Evolutionary conservation across 2,888 invertebrate genomes (phyloP).

Genomic region (Troilus luridus): DNA sequence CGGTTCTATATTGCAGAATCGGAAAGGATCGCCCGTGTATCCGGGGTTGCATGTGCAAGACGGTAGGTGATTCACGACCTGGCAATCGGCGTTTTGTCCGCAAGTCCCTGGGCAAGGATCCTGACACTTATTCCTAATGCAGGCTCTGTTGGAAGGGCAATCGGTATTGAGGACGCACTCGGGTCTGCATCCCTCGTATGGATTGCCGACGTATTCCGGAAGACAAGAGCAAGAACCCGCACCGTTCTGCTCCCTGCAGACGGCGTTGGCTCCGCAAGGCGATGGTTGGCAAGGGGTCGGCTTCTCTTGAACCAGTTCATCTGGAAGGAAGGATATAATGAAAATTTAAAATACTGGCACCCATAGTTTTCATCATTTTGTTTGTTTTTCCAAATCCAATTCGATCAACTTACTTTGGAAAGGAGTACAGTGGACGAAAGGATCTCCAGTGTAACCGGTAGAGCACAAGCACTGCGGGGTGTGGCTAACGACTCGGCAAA

Average conservation of each 20-base stretch:
- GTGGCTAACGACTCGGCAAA: slow-evolving; percentile 83
- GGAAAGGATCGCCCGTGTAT: slow-evolving; percentile 82
- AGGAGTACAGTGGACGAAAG: slow-evolving; percentile 75
- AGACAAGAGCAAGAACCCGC: slow-evolving; percentile 84
- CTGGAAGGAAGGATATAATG: slow-evolving; percentile 65
- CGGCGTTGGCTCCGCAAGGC: slow-evolving; percentile 83
- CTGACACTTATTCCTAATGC: slow-evolving; percentile 82
- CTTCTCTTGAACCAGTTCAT: slow-evolving; percentile 63
- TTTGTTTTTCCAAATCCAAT: background rate
- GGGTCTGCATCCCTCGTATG: slow-evolving; percentile 81
- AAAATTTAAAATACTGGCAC: background rate
- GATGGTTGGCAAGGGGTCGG: slow-evolving; percentile 78
- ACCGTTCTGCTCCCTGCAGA: slow-evolving; percentile 79
- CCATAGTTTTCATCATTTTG: background rate
- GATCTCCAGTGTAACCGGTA: slow-evolving; percentile 77
- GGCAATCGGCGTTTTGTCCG: slow-evolving; percentile 81
- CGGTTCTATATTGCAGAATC: slow-evolving; percentile 70
- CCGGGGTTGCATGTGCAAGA: slow-evolving; percentile 79
- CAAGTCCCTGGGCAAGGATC: slow-evolving; percentile 85
- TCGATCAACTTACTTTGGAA: slow-evolving; percentile 67
- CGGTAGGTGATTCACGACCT: slow-evolving; percentile 82
- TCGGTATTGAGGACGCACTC: slow-evolving; percentile 85
- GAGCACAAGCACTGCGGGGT: slow-evolving; percentile 78
- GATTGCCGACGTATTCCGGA: slow-evolving; percentile 80
- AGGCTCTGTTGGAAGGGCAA: slow-evolving; percentile 80